A percentile compares a stretch with the other conserved stretches of the same genome.
phyloP scores from a whole-genome alignment of 1,140 invertebrate genomes.

The Amphibalanus amphitrite region DNA sequence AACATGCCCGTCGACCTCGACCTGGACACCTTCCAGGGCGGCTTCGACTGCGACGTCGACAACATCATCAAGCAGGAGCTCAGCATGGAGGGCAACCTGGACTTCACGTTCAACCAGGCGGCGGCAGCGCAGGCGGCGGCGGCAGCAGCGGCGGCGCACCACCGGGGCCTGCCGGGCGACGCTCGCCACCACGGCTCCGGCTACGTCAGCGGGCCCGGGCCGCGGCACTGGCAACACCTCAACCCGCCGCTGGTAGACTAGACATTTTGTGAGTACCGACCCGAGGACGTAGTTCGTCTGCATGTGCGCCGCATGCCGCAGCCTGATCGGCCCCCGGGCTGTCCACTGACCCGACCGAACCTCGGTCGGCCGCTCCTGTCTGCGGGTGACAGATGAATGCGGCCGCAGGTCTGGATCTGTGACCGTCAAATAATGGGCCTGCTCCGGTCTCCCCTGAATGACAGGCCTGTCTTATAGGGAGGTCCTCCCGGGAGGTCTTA shows the following conservation, averaged over 20 bases:
- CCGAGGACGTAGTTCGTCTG: too few relatives aligned
- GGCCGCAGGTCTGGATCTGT: too few relatives aligned
- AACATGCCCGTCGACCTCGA: slow-evolving; percentile 56
- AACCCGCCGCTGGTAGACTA: not conserved
- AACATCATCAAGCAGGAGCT: slow-evolving; percentile 87
- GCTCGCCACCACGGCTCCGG: not conserved
- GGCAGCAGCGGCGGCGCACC: slow-evolving; percentile 9
- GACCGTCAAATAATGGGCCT: too few relatives aligned
- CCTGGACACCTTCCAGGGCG: slow-evolving; percentile 56
- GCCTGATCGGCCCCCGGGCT: too few relatives aligned
- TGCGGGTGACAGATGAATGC: too few relatives aligned
- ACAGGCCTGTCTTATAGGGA: too few relatives aligned
- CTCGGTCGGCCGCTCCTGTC: too few relatives aligned
- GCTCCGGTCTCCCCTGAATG: too few relatives aligned
- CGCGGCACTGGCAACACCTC: not conserved
- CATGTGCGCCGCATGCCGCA: too few relatives aligned
- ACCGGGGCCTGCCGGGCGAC: slow-evolving; percentile 8
- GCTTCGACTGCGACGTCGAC: slow-evolving; percentile 86
- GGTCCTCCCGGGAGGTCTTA: too few relatives aligned
- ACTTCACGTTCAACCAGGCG: slow-evolving; percentile 63
- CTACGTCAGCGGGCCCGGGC: not conserved
- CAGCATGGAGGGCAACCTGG: slow-evolving; percentile 69
- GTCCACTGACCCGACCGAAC: too few relatives aligned
- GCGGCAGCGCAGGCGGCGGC: too few relatives aligned
- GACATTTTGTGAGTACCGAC: not conserved